Conservation (phyloP, 2,888 invertebrate genomes). For the Diaprepes abbreviatus region DNA sequence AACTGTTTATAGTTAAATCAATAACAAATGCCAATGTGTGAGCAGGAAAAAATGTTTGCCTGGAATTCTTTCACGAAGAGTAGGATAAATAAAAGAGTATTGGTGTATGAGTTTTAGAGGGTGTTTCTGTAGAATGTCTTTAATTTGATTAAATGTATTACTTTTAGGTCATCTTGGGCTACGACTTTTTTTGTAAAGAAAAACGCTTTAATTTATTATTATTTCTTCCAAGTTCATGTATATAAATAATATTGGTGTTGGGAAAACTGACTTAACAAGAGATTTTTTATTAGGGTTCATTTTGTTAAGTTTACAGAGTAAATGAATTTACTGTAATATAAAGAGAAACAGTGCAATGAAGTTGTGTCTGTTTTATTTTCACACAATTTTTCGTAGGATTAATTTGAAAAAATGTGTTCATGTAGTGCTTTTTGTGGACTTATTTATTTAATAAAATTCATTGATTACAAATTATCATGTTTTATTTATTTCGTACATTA, state of each 20-base stretch:
- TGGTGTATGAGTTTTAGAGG: too few species aligned
- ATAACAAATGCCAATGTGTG: too few species aligned
- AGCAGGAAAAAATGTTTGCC: too few species aligned
- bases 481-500: background rate
- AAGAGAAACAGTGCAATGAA: constrained; percentile 38
- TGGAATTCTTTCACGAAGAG: too few species aligned
- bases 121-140: too few species aligned
- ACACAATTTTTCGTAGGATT: constrained; percentile 27
- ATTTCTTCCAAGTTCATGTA: too few species aligned
- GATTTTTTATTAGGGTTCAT: constrained; percentile 4
- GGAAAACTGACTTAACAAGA: background rate
- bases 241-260: background rate
- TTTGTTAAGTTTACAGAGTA: constrained; percentile 30
- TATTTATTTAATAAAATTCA: constrained; percentile 45
- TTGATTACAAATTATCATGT: constrained; percentile 5
- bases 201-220: too few species aligned
- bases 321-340: constrained; percentile 14
- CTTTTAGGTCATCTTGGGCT: too few species aligned
- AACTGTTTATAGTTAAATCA: too few species aligned
- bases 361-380: constrained; percentile 38
- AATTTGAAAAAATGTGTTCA: constrained; percentile 41
- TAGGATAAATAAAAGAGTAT: too few species aligned
- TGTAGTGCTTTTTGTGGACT: constrained; percentile 39
- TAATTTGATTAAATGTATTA: too few species aligned
- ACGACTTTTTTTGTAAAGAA: too few species aligned